These are phyloP conservation scores for Neotoxoptera formosana DNA, from an alignment of 1,140 invertebrate species.

Conservation along the genomic window DNA sequence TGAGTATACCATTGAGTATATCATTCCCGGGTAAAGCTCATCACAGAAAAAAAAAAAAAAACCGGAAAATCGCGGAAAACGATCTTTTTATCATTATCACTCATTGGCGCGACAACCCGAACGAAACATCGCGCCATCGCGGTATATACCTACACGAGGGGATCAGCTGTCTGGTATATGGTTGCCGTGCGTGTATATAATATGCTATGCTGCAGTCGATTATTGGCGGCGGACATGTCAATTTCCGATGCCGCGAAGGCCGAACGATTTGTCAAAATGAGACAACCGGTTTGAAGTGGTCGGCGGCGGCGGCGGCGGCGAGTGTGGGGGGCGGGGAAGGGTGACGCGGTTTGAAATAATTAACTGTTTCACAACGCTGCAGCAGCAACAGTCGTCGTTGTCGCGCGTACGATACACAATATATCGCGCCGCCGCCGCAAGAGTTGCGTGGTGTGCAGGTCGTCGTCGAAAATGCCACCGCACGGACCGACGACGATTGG, in stretches of 20 bases:
- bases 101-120: background rate
- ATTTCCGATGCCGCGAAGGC: slow-evolving; percentile 42
- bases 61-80: background rate
- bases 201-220: background rate
- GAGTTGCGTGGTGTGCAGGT: background rate
- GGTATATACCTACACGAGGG: background rate
- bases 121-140: background rate
- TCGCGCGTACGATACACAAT: background rate
- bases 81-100: background rate
- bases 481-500: background rate
- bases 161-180: too few species aligned
- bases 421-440: background rate
- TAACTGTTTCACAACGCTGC: slow-evolving; percentile 45
- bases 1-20: too few species aligned
- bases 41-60: background rate
- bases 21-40: background rate
- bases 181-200: background rate
- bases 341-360: background rate
- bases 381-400: background rate
- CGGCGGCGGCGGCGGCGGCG: background rate
- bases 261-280: slow-evolving; percentile 44
- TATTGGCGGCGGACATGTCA: slow-evolving; percentile 23
- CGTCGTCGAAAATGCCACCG: slow-evolving; percentile 20
- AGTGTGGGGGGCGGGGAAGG: too few species aligned
- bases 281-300: slow-evolving; percentile 33